phyloP scores from a whole-genome alignment of 1,140 invertebrate species.

The Drosophila nasuta region DNA sequence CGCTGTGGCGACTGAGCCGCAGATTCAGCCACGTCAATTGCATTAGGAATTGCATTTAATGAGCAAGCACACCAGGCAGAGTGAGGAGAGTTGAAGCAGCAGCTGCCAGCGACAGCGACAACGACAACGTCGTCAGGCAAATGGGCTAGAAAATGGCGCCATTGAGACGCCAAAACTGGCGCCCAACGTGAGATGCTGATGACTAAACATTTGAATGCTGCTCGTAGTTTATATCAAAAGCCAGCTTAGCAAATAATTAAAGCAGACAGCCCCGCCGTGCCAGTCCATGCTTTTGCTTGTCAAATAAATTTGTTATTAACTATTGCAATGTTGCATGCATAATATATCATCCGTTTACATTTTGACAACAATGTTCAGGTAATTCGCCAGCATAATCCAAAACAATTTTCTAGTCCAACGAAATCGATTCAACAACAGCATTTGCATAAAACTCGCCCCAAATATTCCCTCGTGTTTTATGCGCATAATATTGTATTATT shows the following conservation, averaged over 20 bases:
- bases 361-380: constrained; percentile 3
- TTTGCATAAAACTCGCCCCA: constrained; percentile 1
- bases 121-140: constrained; percentile 42
- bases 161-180: constrained; percentile 58
- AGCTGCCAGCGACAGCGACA: constrained; percentile 22
- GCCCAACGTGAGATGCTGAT: constrained; percentile 6
- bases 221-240: neutral
- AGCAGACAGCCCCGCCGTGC: neutral
- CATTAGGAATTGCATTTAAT: constrained; percentile 78
- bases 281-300: neutral
- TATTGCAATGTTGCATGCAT: constrained; percentile 13
- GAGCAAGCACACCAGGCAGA: constrained; percentile 50
- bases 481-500: neutral
- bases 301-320: constrained; percentile 13
- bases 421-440: neutral
- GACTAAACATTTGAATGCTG: constrained; percentile 8
- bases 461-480: neutral
- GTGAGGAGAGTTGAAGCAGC: neutral
- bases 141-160: constrained; percentile 73
- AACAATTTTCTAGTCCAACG: neutral
- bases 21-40: constrained; percentile 69
- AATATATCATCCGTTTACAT: constrained; percentile 9
- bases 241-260: constrained; percentile 12
- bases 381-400: neutral
- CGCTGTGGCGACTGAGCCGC: neutral